Evolutionary conservation across 2,797 vertebrate genomes (phyloP).

Genomic region (Gorsachius magnificus): DNA sequence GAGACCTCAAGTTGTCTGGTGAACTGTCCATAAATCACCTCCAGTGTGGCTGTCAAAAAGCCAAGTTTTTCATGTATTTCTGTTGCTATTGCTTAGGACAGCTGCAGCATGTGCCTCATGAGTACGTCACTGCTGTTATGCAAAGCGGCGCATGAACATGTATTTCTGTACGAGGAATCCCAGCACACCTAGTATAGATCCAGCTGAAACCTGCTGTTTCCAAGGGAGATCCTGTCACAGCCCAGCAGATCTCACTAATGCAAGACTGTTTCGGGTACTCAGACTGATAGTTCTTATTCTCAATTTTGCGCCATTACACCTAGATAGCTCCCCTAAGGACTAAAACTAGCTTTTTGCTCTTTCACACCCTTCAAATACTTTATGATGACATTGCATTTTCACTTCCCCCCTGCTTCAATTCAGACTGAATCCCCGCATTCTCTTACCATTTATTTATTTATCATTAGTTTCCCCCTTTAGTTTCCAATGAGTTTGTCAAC

Average conservation of each 20-base stretch:
- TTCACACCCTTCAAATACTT: not conserved
- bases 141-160: not conserved
- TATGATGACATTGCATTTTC: not conserved
- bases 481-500: not conserved
- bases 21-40: not conserved
- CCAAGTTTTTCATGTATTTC: not conserved
- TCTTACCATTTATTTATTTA: not conserved
- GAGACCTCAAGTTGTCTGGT: not conserved
- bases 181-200: not conserved
- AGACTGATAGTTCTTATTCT: not conserved
- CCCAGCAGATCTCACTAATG: not conserved
- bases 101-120: accelerated
- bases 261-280: not conserved
- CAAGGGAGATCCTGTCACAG: not conserved
- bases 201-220: not conserved
- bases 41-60: not conserved
- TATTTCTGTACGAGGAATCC: not conserved
- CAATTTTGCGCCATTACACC: not conserved
- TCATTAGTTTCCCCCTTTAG: not conserved
- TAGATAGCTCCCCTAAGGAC: not conserved
- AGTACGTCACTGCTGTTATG: not conserved
- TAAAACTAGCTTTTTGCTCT: not conserved
- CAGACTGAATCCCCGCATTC: not conserved
- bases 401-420: not conserved
- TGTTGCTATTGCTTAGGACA: not conserved